Base-by-base conservation (phyloP, 2,797 vertebrate species). In the Argentina silus region DNA sequence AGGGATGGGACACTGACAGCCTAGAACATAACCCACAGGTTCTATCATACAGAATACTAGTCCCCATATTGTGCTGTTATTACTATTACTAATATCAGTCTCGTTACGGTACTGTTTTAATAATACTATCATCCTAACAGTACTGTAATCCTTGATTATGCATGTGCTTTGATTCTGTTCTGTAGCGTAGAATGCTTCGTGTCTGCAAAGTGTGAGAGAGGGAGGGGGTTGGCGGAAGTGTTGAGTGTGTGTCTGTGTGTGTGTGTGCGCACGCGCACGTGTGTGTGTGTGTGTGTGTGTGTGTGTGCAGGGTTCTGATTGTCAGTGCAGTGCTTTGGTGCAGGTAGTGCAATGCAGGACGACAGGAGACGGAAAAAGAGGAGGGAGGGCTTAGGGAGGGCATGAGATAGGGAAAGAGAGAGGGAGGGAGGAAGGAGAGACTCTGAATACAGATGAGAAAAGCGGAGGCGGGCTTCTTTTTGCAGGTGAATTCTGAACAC, bases 401-500 rank as follows among this genome's bases (percentile, higher is more conserved):
- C 11, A 14, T 4, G 3, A 50, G 48, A 14, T 9, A 11, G 45
- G 10, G 47, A 48, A 12, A 12, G 47, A 48, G 10, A 12, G 47
- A 48, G 3, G 3, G 47, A 48, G 47, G 2, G 17, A 62, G 67
- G 42, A 81, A 87, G 83, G 76, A 84, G 86, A 87, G 78, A 81
- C 83, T 74, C 70, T 72, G 92, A 93, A 92, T 93, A 93, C 83
- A 84, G 87, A 82, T 77, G 89, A 85, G 3, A 48, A 51, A 51
- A 51, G 48, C 48, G 48, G 48, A 12, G 11, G 48, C 15, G 48
- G 48, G 48, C 12, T 51, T 85, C 82, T 69, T 82, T 83, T 85
- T 92, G 89, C 91, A 93, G 92, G 90, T 93, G 89, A 90, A 92
- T 92, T 87, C 91, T 86, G 86, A 90, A 92, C 89, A 91, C 84